phyloP scores from a whole-genome alignment of 2,797 vertebrate genomes.

The Bovichtus diacanthus region DNA sequence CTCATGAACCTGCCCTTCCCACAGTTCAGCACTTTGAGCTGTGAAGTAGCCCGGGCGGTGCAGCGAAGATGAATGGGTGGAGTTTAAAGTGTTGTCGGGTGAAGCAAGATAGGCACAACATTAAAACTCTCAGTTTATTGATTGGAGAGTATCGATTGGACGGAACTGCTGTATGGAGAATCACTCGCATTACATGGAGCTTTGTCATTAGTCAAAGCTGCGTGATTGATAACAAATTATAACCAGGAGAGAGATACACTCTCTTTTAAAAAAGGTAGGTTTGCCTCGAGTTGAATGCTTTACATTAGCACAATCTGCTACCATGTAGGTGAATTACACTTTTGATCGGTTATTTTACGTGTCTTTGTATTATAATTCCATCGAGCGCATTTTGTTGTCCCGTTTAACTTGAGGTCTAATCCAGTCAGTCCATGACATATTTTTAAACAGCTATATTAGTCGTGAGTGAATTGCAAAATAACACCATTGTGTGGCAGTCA shows the following conservation, averaged over 20 bases:
- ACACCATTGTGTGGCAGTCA: not conserved
- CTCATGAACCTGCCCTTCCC: slow-evolving; percentile 45
- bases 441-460: not conserved
- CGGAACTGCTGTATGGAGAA: slow-evolving; percentile 38
- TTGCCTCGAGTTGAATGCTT: not conserved
- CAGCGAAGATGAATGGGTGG: slow-evolving; percentile 73
- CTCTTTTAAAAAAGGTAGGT: not conserved
- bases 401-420: not conserved
- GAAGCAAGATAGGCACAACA: slow-evolving; percentile 49
- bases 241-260: not conserved
- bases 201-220: slow-evolving; percentile 12
- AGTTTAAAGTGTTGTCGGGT: slow-evolving; percentile 67
- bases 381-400: not conserved
- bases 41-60: slow-evolving; percentile 41
- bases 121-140: slow-evolving; percentile 64
- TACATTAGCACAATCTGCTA: not conserved
- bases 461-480: not conserved
- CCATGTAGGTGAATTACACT: not conserved
- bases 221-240: slow-evolving; percentile 26
- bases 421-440: not conserved
- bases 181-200: slow-evolving; percentile 39
- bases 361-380: not conserved
- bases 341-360: not conserved
- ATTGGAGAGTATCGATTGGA: slow-evolving; percentile 62
- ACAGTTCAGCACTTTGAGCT: slow-evolving; percentile 45